These are phyloP conservation scores for Bergia sp. DNA, from an alignment of 92 coral and sea anemone species.

Conservation along the genomic window DNA sequence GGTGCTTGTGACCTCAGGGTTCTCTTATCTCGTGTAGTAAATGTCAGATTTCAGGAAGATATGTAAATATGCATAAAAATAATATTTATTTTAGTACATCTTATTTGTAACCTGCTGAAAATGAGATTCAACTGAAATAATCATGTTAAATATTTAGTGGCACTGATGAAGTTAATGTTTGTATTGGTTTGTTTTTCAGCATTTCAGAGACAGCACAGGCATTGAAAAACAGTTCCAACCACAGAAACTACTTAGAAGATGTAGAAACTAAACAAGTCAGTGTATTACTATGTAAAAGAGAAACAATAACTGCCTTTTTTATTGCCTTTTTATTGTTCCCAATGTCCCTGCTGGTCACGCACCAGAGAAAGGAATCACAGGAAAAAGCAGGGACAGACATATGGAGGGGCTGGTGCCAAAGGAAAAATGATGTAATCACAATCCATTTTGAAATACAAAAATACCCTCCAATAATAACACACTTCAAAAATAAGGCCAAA, in stretches of 20 bases:
- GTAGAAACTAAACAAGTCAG: constrained; percentile 80
- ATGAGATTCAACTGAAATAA: not conserved
- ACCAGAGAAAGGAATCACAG: too few species aligned
- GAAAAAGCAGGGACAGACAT: too few species aligned
- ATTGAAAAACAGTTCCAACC: constrained; percentile 68
- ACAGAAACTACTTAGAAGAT: constrained; percentile 75
- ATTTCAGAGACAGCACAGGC: constrained; percentile 72
- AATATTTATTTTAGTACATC: too few species aligned
- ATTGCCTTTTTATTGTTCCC: not conserved
- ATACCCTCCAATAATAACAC: too few species aligned
- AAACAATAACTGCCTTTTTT: not conserved
- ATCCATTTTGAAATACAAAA: too few species aligned
- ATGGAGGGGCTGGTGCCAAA: too few species aligned
- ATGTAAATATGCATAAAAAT: not conserved
- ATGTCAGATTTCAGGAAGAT: not conserved
- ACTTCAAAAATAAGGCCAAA: too few species aligned
- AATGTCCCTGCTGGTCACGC: too few species aligned
- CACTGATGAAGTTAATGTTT: not conserved
- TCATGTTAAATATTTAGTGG: not conserved
- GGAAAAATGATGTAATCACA: too few species aligned
- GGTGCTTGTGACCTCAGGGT: too few species aligned
- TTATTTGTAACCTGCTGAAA: not conserved
- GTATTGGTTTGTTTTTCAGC: constrained; percentile 44
- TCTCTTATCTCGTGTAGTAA: too few species aligned
- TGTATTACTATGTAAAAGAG: too few species aligned